Evolutionary conservation across 2,888 invertebrate genomes (phyloP).

Genomic region (Agrochola macilenta): DNA sequence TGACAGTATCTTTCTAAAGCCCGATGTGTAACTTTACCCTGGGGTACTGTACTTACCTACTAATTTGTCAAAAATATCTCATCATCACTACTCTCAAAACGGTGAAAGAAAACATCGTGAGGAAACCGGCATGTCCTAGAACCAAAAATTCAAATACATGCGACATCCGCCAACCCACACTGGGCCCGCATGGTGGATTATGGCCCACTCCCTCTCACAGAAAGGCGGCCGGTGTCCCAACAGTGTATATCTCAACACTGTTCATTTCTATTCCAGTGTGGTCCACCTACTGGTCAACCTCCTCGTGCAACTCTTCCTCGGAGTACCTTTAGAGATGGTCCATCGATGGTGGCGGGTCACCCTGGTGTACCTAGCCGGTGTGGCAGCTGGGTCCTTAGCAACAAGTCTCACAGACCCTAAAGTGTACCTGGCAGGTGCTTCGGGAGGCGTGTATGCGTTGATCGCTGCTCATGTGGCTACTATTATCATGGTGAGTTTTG

Average conservation of each 20-base stretch:
- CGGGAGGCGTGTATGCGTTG: slow-evolving; percentile 98
- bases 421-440: slow-evolving; percentile 97
- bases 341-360: slow-evolving; percentile 98
- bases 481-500: slow-evolving; percentile 94
- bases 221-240: no score
- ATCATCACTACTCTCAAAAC: no score
- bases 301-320: slow-evolving; percentile 97
- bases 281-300: slow-evolving; percentile 97
- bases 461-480: slow-evolving; percentile 98
- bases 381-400: slow-evolving; percentile 95
- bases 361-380: slow-evolving; percentile 95
- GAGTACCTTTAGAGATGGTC: slow-evolving; percentile 98
- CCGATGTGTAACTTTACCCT: no score
- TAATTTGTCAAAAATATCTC: background rate
- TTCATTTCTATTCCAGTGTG: slow-evolving; percentile 88
- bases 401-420: slow-evolving; percentile 95
- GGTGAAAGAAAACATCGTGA: no score
- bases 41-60: no score
- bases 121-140: no score
- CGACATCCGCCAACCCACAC: no score
- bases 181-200: no score
- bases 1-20: no score
- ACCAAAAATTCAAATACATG: no score
- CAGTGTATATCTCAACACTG: background rate
- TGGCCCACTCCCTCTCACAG: no score